A percentile compares a stretch with the other conserved stretches of the same genome.
These are phyloP conservation scores for Psammodynastes pulverulentus DNA, from an alignment of 2,113 vertebrate species.

Conservation along the genomic window DNA sequence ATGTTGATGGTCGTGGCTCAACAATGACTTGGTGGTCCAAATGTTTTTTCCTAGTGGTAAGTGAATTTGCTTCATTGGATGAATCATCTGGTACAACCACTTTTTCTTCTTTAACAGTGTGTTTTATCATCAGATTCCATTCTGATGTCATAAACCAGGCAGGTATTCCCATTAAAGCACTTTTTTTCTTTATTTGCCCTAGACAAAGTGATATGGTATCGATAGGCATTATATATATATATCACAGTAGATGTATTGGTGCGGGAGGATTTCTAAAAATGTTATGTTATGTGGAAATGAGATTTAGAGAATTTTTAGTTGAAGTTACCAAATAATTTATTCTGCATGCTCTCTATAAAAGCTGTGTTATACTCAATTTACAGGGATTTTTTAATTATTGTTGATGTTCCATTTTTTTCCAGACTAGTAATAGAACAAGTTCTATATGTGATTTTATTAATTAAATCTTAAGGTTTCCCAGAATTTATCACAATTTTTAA, in stretches of 20 bases:
- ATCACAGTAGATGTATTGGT: neutral
- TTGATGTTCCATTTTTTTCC: neutral
- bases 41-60: neutral
- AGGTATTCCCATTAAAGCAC: neutral
- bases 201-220: neutral
- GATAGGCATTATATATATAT: neutral
- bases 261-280: neutral
- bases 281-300: neutral
- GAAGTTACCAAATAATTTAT: neutral
- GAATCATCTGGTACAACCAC: conserved; percentile 1
- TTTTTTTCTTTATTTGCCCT: neutral
- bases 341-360: neutral
- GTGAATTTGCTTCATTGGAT: conserved; percentile 1
- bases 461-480: neutral
- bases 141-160: conserved; percentile 16
- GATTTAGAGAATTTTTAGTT: neutral
- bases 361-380: neutral
- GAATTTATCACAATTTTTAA: neutral
- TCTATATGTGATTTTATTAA: neutral
- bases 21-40: neutral
- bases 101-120: neutral
- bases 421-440: neutral
- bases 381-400: neutral
- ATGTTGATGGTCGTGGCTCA: neutral
- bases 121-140: neutral